Evolutionary conservation across 2,113 vertebrate species (phyloP), one percentile per base, ranked within the genome.

Genomic region (Amphiprion ocellaris): DNA sequence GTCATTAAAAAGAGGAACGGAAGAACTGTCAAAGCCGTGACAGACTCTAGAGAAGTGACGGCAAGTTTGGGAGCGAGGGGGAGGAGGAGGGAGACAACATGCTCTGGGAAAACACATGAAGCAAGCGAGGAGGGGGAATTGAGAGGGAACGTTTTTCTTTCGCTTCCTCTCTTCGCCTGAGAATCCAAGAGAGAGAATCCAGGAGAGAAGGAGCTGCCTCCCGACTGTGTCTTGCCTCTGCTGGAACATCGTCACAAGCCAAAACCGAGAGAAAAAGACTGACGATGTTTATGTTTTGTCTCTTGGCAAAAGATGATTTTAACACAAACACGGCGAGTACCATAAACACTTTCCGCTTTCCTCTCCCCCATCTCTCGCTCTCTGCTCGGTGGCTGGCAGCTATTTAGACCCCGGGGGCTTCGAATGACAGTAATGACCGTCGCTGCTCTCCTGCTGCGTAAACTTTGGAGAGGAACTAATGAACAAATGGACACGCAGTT

Each of bases 241-340:
- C 37, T 74, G 47, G 87, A 89, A 91, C 79, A 49, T 73, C 64
- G 60, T 83, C 83, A 81, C 74, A n/a, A 83, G 79, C 75, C 89
- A 82, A 90, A 85, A 67, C 77, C 59, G 16, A 49, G 77, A 82
- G 81, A 74, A 77, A 19, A 73, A 88, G 86, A 92, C 75, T 60
- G 80, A 88, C 19, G 74, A 81, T 89, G 92, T 94, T 93, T 94
- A 91, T 82, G 82, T 88, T 90, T 82, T 75, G 85, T 89, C 88
- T 93, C 89, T 81, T 94, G 92, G 93, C 92, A 88, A 88, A 91
- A 79, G 79, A 81, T 80, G 62, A 74, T 64, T 60, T 79, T 84
- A 93, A 91, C 87, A 88, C 87, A 92, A 94, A 92, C 92, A 94
- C 74, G 65, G 69, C 70, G 28, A 80, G 87, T 73, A 82, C 82